These are phyloP conservation scores for Diadema setosum DNA, from an alignment of 35 echinoderm and acorn worm species.

Conservation along the genomic window DNA sequence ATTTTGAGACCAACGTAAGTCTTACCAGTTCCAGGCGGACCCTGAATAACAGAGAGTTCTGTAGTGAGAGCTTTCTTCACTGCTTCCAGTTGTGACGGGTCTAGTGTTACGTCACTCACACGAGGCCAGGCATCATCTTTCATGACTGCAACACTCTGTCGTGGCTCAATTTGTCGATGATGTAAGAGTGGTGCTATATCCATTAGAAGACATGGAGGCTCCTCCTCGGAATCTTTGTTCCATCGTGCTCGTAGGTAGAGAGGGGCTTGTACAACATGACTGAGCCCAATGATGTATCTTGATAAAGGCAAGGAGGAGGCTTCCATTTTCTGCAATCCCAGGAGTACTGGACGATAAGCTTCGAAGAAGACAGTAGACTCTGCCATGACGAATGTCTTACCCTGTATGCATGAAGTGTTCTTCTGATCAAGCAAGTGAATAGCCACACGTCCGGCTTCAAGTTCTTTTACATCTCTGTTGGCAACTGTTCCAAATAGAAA, in stretches of 20 bases:
- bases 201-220: too few species aligned
- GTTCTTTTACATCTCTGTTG: constrained; percentile 31
- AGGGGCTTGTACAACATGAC: constrained; percentile 3
- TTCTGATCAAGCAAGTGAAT: constrained; percentile 32
- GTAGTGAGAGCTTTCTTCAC: constrained; percentile 35
- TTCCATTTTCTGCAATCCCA: constrained; percentile 54
- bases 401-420: background rate
- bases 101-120: constrained; percentile 1
- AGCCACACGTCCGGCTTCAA: constrained; percentile 5
- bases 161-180: background rate
- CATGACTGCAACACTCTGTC: constrained; percentile 6
- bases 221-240: too few species aligned
- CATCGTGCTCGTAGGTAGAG: background rate
- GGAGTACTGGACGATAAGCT: constrained; percentile 71
- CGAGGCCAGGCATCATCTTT: constrained; percentile 41
- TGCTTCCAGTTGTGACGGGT: constrained; percentile 59
- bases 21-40: constrained; percentile 72
- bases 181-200: background rate
- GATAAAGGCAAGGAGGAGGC: constrained; percentile 41
- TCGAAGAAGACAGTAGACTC: constrained; percentile 75
- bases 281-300: constrained; percentile 36
- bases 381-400: constrained; percentile 55
- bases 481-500: constrained; percentile 48
- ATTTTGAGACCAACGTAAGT: constrained; percentile 72
- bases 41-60: constrained; percentile 50